Evolutionary conservation across 2,888 invertebrate species (phyloP), one percentile per base, ranked within the genome.

Genomic region (Thymelicus acteon): DNA sequence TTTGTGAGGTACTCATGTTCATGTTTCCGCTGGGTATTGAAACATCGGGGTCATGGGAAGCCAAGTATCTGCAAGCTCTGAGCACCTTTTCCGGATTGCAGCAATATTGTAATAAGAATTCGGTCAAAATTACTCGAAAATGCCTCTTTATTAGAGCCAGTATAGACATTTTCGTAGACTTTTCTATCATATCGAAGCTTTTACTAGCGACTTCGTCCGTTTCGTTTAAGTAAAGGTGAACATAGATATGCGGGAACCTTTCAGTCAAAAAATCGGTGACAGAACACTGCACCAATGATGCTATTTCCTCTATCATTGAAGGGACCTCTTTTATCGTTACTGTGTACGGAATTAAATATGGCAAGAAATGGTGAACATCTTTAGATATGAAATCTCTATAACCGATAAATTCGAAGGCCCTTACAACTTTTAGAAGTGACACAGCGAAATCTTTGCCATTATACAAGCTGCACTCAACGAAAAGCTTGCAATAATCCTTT

Each of bases 221-320:
- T 83, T 96, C 95, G 49, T 95, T 95, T 68, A 97, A 88, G 81
- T 96, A 96, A 3, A 96, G 90, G 75, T 97, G 95, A 0, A 96
- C 95, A 76, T 96, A 97, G 64, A 97, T 95, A 63, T 96, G 95
- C 64, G 96, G 95, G 80, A 96, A 96, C 71, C 96, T 95, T 69
- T 94, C 95, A 2, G 94, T 92, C 13, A 97, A 88, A 76, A 97
- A 94, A 52, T 95, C 95, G 0, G 95, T 90, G 24, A 95, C 89
- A 4, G 95, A 94, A 72, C 94, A 92, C 77, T 95, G 95, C 10
- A 95, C 94, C 39, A 95, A 82, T 0, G 91, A 90, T 0, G 96
- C 95, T 58, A 96, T 94, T 81, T 96, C 96, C 74, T 95, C 94
- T 61, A 97, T 94, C 75, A 97, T 95, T 1, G 93, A 92, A 52